Evolutionary conservation across 37 sponge, comb jelly and placozoan species (phyloP).

Genomic region (Halisarca cf. caerulea): DNA sequence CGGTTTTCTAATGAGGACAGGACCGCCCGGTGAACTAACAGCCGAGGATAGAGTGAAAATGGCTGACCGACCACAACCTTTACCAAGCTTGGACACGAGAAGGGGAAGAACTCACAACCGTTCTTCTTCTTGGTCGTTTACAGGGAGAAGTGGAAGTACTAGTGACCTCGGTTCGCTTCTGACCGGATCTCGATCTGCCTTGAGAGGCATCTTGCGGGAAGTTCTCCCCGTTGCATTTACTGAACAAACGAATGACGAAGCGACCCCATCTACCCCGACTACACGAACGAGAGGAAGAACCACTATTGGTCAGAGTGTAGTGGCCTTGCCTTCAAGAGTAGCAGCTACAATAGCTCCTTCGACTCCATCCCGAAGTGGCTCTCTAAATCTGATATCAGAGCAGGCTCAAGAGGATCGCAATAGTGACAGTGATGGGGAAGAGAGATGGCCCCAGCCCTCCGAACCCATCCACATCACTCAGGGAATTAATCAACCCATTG

Average conservation of each 20-base stretch:
- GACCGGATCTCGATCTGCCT: conserved; percentile 21
- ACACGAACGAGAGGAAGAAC: conserved; percentile 1
- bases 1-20: too few relatives aligned
- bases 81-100: background rate
- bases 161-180: conserved; percentile 36
- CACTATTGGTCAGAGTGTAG: conserved; percentile 1
- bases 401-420: background rate
- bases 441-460: background rate
- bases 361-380: background rate
- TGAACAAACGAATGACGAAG: background rate
- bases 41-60: background rate
- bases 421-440: background rate
- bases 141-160: conserved; percentile 35
- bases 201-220: conserved; percentile 12
- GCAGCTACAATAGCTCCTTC: background rate
- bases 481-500: background rate
- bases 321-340: background rate
- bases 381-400: background rate
- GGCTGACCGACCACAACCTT: conserved; percentile 8
- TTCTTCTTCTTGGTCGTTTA: conserved; percentile 80
- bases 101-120: conserved; percentile 42
- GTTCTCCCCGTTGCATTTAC: conserved; percentile 14
- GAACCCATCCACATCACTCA: background rate
- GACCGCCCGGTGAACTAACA: too few relatives aligned
- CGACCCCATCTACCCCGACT: background rate